A percentile compares a stretch with the other conserved stretches of the same genome.
Conservation (phyloP, 2,888 invertebrate species). For the Phorcus lineatus region DNA sequence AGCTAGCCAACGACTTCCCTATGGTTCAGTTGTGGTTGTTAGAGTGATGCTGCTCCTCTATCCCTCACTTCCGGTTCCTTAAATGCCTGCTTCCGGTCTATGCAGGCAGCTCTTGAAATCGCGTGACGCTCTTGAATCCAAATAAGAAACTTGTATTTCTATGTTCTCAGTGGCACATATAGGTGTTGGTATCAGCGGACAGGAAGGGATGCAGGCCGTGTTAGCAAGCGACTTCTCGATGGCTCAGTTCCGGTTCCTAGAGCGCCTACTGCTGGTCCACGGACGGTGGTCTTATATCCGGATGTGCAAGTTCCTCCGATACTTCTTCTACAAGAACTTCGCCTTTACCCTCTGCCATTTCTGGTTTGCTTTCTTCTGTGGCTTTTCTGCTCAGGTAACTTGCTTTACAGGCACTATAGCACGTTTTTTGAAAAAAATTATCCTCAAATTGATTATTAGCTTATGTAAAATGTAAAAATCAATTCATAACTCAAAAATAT, state of each 20-base stretch:
- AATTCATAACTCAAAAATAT: too few species aligned
- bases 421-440: neutral
- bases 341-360: slow-evolving; percentile 99
- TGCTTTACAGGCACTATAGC: neutral
- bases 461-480: too few species aligned
- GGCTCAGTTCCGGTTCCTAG: slow-evolving; percentile 96
- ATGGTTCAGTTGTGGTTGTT: too few species aligned
- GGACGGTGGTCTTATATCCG: slow-evolving; percentile 89
- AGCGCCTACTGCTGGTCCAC: slow-evolving; percentile 92
- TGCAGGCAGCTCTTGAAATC: too few species aligned
- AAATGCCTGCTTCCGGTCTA: too few species aligned
- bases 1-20: too few species aligned
- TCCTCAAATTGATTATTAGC: too few species aligned
- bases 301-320: slow-evolving; percentile 96
- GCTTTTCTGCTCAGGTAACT: slow-evolving; percentile 97
- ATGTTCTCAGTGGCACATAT: slow-evolving; percentile 93
- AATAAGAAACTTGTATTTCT: too few species aligned
- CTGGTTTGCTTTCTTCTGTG: slow-evolving; percentile 99
- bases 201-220: slow-evolving; percentile 98
- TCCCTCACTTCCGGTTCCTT: too few species aligned
- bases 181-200: slow-evolving; percentile 98
- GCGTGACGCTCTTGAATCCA: too few species aligned
- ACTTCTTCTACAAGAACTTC: slow-evolving; percentile 99
- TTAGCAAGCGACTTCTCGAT: slow-evolving; percentile 98
- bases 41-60: too few species aligned